Percentiles rank a stretch among this genome's conserved stretches.
Evolutionary conservation across 2,888 invertebrate species (phyloP).

Genomic region (Dastarcus helophoroides): DNA sequence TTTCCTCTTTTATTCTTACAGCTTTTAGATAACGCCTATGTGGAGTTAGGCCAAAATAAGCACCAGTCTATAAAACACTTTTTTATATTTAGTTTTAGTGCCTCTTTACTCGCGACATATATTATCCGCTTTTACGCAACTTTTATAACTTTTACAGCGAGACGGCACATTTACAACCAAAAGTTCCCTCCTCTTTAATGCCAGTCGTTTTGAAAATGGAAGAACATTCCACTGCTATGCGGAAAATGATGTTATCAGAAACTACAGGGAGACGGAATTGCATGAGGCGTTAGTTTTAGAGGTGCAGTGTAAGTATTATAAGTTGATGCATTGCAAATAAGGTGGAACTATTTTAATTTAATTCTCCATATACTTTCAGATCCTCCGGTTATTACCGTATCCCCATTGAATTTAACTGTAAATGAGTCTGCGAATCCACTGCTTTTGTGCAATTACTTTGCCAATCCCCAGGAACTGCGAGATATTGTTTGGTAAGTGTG

Average conservation of each 20-base stretch:
- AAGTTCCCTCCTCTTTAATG: slow-evolving; percentile 67
- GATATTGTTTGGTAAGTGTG: slow-evolving; percentile 67
- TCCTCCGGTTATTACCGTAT: slow-evolving; percentile 71
- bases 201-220: slow-evolving; percentile 71
- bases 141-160: slow-evolving; percentile 45
- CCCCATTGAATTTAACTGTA: slow-evolving; percentile 63
- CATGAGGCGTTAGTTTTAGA: slow-evolving; percentile 60
- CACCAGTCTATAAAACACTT: too few species aligned
- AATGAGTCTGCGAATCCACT: slow-evolving; percentile 57
- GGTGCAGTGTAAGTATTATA: slow-evolving; percentile 68
- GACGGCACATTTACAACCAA: slow-evolving; percentile 73
- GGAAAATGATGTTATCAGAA: slow-evolving; percentile 65
- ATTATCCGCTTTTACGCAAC: too few species aligned
- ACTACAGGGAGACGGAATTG: slow-evolving; percentile 63
- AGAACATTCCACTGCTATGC: slow-evolving; percentile 69
- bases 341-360: slow-evolving; percentile 2
- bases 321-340: slow-evolving; percentile 1
- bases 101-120: too few species aligned
- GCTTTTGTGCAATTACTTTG: slow-evolving; percentile 70
- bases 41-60: too few species aligned
- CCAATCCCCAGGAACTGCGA: slow-evolving; percentile 71
- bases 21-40: too few species aligned
- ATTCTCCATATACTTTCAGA: slow-evolving; percentile 44
- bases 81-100: too few species aligned
- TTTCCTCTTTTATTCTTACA: too few species aligned